phyloP scores from a whole-genome alignment of 2,888 invertebrate genomes.

The Temnothorax unifasciatus region DNA sequence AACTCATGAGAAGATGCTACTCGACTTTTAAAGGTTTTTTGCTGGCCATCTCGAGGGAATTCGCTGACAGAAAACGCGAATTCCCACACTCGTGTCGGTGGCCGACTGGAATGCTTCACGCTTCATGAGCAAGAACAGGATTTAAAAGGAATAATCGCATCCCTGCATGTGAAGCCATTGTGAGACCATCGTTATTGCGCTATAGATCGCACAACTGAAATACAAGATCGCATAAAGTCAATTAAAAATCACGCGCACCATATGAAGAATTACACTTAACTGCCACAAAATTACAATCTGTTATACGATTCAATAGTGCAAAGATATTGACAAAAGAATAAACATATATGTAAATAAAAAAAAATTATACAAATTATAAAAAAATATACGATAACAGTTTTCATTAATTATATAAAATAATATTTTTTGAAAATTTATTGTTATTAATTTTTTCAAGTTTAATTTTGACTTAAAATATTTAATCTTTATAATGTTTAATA shows the following conservation, averaged over 20 bases:
- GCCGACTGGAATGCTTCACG: conserved; percentile 48
- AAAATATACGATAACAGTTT: background rate
- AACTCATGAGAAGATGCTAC: background rate
- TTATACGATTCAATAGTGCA: background rate
- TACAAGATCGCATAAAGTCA: conserved; percentile 28
- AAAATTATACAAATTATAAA: conserved; percentile 10
- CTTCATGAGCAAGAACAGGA: conserved; percentile 22
- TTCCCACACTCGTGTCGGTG: conserved; percentile 46
- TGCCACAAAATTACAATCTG: background rate
- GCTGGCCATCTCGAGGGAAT: conserved; percentile 4
- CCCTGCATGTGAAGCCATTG: conserved; percentile 77
- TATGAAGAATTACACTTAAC: conserved; percentile 14
- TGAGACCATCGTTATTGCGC: conserved; percentile 76
- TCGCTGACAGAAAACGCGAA: conserved; percentile 29
- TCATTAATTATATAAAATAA: background rate
- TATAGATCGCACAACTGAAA: conserved; percentile 78
- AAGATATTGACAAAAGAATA: background rate
- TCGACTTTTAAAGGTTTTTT: conserved; percentile 27
- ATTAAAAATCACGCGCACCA: conserved; percentile 2
- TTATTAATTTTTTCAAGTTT: background rate
- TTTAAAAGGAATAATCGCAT: conserved; percentile 71
- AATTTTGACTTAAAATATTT: background rate
- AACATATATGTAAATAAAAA: background rate
- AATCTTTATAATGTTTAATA: background rate
- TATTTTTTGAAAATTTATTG: background rate